Percentiles rank a stretch among this genome's conserved stretches.
Evolutionary conservation across 1,140 invertebrate genomes (phyloP).

Genomic region (Drosophila carrolli): DNA sequence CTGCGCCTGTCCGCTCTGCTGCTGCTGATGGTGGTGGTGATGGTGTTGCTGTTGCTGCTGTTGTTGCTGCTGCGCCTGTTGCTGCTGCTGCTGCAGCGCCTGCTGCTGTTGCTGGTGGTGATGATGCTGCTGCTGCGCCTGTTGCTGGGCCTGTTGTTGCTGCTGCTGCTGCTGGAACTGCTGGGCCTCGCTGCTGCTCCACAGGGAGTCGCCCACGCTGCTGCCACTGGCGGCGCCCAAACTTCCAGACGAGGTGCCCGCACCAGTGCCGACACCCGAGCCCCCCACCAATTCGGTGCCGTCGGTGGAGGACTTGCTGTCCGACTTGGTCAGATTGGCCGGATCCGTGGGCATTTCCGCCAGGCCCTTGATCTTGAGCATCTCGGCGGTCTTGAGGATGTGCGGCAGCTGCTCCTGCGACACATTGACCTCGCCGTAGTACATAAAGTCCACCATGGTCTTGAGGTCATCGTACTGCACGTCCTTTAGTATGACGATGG

Average conservation of each 20-base stretch:
- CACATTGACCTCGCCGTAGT: constrained; percentile 96
- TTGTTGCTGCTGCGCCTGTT: constrained; percentile 68
- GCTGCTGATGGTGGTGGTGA: constrained; percentile 72
- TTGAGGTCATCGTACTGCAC: constrained; percentile 93
- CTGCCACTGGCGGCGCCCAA: constrained; percentile 63
- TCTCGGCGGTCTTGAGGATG: constrained; percentile 94
- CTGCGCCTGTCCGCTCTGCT: constrained; percentile 68
- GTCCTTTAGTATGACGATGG: constrained; percentile 95
- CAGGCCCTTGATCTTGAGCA: constrained; percentile 93
- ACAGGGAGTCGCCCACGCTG: constrained; percentile 79
- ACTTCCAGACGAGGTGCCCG: constrained; percentile 58
- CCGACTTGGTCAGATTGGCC: constrained; percentile 88
- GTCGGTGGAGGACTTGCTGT: constrained; percentile 86
- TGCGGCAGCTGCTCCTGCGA: constrained; percentile 94
- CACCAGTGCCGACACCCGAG: constrained; percentile 49
- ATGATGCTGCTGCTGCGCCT: constrained; percentile 74
- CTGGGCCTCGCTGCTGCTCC: constrained; percentile 81
- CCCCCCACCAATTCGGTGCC: constrained; percentile 71
- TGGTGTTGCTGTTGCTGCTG: constrained; percentile 75
- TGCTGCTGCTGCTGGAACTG: constrained; percentile 80
- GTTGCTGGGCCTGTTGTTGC: constrained; percentile 63
- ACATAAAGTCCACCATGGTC: constrained; percentile 96
- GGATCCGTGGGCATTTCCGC: constrained; percentile 92
- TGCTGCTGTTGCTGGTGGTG: constrained; percentile 69
- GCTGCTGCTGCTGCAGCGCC: constrained; percentile 66